Conservation (phyloP, 2,113 vertebrate species). For the Phaetusa simplex region DNA sequence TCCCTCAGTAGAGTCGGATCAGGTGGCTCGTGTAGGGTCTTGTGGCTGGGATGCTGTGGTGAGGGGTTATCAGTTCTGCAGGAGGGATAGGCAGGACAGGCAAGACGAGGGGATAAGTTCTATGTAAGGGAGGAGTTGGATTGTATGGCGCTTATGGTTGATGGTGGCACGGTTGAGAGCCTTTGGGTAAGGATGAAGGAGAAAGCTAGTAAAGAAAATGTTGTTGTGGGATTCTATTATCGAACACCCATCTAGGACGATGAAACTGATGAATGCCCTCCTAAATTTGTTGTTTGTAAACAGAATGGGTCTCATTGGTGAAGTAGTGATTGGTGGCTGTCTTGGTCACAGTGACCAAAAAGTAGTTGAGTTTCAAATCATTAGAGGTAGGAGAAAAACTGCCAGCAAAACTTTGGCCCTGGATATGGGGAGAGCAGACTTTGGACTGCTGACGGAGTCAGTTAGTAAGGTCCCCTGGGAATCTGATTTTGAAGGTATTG, state of each 20-base stretch:
- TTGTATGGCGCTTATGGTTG: background rate
- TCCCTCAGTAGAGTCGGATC: background rate
- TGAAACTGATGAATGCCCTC: background rate
- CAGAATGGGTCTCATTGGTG: background rate
- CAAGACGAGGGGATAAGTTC: fast-evolving
- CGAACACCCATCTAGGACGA: background rate
- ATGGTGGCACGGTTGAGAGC: background rate
- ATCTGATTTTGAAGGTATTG: background rate
- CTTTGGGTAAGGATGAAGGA: background rate
- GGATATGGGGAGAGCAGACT: background rate
- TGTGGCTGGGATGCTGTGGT: background rate
- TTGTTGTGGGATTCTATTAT: background rate
- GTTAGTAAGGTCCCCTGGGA: background rate
- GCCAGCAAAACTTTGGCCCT: background rate
- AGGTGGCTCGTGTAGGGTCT: background rate
- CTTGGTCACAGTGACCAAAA: background rate
- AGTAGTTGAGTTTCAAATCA: background rate
- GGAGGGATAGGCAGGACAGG: background rate
- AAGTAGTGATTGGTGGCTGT: background rate
- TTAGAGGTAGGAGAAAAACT: background rate
- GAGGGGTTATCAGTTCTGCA: background rate
- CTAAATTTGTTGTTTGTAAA: background rate
- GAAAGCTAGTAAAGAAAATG: background rate
- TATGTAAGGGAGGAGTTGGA: background rate
- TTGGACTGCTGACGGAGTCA: background rate